Base-by-base conservation (phyloP, 2,888 invertebrate species). In the Standfussiana lucernea region DNA sequence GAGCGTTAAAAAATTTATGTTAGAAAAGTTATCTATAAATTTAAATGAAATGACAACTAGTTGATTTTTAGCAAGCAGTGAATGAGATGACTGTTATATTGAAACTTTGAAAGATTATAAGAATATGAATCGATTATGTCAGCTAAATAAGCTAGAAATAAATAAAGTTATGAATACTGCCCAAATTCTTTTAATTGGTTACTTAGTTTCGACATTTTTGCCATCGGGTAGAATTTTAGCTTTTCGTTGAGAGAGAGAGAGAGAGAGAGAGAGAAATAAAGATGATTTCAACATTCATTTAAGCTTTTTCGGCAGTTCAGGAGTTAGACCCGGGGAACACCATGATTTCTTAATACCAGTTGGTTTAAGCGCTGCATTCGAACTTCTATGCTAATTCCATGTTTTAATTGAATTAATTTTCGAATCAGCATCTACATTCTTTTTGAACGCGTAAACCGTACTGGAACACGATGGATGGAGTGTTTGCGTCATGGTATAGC, bases 261-360 rank as follows among this genome's bases (percentile, higher is more conserved):
- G 13, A 53, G n/a, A n/a, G 24, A 35, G 10, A 24, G 11, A 47
- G 21, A 45, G n/a, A 62, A n/a, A 40, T 8, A 53, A 21, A 68
- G 15, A 35, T 5, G 32, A 45, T 42, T 35, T 47, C 10, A 61
- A 42, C 4, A 10, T 66, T 40, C 11, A 32, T 74, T n/a, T n/a
- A n/a, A 80, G 45, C 75, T 74, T 79, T 81, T 79, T 75, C 81
- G 67, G 62, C 50, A 47, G 79, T 79, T 62, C n/a, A 53, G 62
- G 37, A 6, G 15, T 28, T 37, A 32, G 37, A 47, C 47, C 28
- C n/a, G 45, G 75, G 61, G 45, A 5, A 28, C 45, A 79, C 82
- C 82, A 81, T 75, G 75, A 56, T 50, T 24, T 47, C 8, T 28
- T 53, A 62, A 24, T 35, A 15, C 1, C 40, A 80, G 73, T 47